Base-by-base conservation (phyloP, 2,113 vertebrate species). In the Urocitellus parryii region DNA sequence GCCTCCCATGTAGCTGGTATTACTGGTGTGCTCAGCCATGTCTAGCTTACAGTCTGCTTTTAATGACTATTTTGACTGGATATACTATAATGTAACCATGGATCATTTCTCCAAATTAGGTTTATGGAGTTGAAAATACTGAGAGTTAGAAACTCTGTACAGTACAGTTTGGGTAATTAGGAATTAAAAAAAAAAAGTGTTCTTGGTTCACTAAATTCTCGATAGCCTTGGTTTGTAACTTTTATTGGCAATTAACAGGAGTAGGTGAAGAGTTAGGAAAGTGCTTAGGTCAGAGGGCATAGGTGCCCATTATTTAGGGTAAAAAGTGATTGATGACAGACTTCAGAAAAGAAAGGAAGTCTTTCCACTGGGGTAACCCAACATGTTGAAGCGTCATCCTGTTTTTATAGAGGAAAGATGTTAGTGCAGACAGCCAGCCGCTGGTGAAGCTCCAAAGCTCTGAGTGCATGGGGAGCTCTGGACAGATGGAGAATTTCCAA, bases 71-170 rank as follows among this genome's bases (percentile, higher is more conserved):
- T 96, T 81, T 42, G 56, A 70, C 74, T 80, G 72, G 48, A 70
- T 61, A 16, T 67, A 27, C 45, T 94, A 10, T 92, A 63, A 48
- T 91, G 90, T 86, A 87, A 72, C 37, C 0, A 13, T 80, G 39
- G 32, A 32, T 81, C 67, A 22, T 80, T 93, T 89, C 29, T 96
- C 42, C 67, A 90, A 79, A 56, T 87, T 83, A 81, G 37, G 39
- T 84, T 93, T 84, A 58, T n/a, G 83, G 90, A 96, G n/a, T 77
- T 85, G 92, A 88, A 96, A 96, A 74, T 84, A 92, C 93, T 16
- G 58, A 85, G 77, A 91, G 34, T 93, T 78, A 63, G 61, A 48
- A 74, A n/a, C 27, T 92, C 45, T 91, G 76, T 73, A n/a, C 61
- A 84, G 58, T 92, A 65, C 39, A 77, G 65, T 93, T 70, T 90